phyloP scores from a whole-genome alignment of 2,888 invertebrate species.

The Hedya salicella region DNA sequence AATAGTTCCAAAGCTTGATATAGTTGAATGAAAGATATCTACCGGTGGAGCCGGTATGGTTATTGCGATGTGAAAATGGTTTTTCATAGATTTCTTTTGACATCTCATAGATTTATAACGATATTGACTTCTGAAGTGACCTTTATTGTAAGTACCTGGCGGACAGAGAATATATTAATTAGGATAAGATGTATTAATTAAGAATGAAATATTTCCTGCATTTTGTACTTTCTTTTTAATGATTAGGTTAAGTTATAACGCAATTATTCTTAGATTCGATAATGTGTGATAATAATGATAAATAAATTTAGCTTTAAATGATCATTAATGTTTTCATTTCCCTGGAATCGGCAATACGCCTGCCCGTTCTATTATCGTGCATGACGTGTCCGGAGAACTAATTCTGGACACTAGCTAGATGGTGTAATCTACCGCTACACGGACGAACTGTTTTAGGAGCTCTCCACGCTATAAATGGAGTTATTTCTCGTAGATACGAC shows the following conservation, averaged over 20 bases:
- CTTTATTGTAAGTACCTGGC: slow-evolving; percentile 42
- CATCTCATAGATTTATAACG: slow-evolving; percentile 37
- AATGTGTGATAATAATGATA: slow-evolving; percentile 41
- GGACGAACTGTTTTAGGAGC: too few relatives aligned
- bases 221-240: slow-evolving; percentile 32
- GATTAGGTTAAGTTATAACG: slow-evolving; percentile 13
- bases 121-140: slow-evolving; percentile 39
- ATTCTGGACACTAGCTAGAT: too few relatives aligned
- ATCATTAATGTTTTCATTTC: background rate
- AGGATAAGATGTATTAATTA: slow-evolving; percentile 29
- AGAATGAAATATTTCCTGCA: slow-evolving; percentile 33
- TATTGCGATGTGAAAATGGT: slow-evolving; percentile 30
- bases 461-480: too few relatives aligned
- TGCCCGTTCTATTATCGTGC: too few relatives aligned
- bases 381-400: too few relatives aligned
- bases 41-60: slow-evolving; percentile 45
- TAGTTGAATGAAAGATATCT: slow-evolving; percentile 22
- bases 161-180: slow-evolving; percentile 30
- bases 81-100: slow-evolving; percentile 39
- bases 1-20: slow-evolving; percentile 42
- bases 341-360: background rate
- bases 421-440: too few relatives aligned
- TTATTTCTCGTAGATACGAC: too few relatives aligned
- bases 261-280: slow-evolving; percentile 34
- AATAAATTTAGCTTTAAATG: slow-evolving; percentile 32